Evolutionary conservation across 2,113 vertebrate species (phyloP).

Genomic region (Dicerorhinus sumatrensis): DNA sequence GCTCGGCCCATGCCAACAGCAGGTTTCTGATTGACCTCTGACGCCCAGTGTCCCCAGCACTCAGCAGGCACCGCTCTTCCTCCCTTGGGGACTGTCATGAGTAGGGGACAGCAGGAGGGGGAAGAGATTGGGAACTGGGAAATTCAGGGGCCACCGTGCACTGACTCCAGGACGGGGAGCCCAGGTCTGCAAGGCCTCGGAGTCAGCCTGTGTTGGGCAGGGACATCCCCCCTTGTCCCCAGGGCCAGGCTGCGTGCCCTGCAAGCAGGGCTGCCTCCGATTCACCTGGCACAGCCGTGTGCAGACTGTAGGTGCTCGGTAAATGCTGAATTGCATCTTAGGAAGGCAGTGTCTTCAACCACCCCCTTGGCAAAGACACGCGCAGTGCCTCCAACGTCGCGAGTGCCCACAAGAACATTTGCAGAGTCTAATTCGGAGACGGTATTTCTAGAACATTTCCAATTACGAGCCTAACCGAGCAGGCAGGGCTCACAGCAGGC

Average conservation of each 20-base stretch:
- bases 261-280: accelerated
- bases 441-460: accelerated
- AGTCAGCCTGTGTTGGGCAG: background rate
- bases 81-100: background rate
- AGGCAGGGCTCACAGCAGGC: background rate
- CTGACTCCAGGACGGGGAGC: background rate
- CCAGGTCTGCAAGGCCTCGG: background rate
- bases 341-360: accelerated
- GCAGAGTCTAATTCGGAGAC: too few relatives aligned
- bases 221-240: background rate
- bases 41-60: background rate
- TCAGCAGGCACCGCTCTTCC: accelerated
- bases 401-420: accelerated
- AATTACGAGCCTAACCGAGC: accelerated
- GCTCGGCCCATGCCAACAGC: accelerated
- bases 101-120: accelerated
- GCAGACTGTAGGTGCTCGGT: accelerated
- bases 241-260: accelerated
- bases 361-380: accelerated
- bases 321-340: accelerated
- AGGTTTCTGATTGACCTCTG: background rate
- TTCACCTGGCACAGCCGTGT: accelerated
- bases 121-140: background rate
- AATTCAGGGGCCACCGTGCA: accelerated
- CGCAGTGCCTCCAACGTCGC: accelerated